Percentiles rank a stretch among this genome's conserved stretches.
Evolutionary conservation across 2,797 vertebrate genomes (phyloP).

Genomic region (Macropodus opercularis): DNA sequence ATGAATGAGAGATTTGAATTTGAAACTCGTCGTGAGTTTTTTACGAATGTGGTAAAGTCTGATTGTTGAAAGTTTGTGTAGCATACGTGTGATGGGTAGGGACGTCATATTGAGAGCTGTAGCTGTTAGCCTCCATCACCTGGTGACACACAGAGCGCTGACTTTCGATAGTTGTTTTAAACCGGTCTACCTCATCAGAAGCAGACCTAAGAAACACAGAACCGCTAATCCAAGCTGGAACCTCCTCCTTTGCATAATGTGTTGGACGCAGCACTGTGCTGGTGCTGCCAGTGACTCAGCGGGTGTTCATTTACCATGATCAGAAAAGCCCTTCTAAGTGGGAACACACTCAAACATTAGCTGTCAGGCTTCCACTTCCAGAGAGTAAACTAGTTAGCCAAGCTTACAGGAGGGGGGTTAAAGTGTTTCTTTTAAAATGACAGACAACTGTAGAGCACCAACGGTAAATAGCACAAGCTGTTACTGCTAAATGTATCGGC

Average conservation of each 20-base stretch:
- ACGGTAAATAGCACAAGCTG: not conserved
- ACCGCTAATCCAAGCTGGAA: not conserved
- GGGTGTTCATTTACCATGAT: not conserved
- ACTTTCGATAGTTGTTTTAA: too few relatives aligned
- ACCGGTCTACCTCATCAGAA: not conserved
- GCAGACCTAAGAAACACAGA: not conserved
- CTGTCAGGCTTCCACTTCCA: not conserved
- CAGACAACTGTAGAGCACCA: too few relatives aligned
- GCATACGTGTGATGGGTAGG: too few relatives aligned
- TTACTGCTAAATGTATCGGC: not conserved
- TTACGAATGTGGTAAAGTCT: too few relatives aligned
- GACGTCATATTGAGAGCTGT: too few relatives aligned
- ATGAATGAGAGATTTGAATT: not conserved
- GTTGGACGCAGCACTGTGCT: not conserved
- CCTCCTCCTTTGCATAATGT: not conserved
- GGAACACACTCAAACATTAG: not conserved
- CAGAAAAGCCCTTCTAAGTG: not conserved
- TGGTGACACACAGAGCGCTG: too few relatives aligned
- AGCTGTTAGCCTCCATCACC: too few relatives aligned
- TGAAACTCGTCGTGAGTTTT: too few relatives aligned
- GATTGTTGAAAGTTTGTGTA: too few relatives aligned
- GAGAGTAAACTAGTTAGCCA: not conserved
- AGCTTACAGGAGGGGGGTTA: not conserved
- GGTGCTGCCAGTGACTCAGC: slow-evolving; percentile 2
- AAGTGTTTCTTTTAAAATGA: not conserved